Evolutionary conservation across 2,797 vertebrate genomes (phyloP).

Genomic region (Rhyacichthys aspro): DNA sequence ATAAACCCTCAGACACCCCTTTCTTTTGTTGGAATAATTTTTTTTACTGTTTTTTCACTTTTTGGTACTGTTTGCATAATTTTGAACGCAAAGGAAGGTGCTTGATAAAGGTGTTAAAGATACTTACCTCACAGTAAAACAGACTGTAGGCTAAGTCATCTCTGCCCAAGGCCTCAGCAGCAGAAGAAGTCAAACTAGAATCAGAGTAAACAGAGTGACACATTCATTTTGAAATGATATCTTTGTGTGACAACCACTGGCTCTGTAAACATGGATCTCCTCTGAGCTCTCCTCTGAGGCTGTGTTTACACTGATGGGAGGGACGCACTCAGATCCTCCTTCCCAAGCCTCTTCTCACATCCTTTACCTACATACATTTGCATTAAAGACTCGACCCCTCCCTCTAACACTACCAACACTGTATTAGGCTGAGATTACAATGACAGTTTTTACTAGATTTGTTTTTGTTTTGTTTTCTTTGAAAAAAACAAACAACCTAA

Average conservation of each 20-base stretch:
- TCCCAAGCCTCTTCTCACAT: constrained; percentile 4
- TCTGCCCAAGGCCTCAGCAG: constrained; percentile 17
- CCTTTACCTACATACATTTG: not conserved
- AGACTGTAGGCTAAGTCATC: no score
- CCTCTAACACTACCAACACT: no score
- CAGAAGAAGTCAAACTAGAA: constrained; percentile 67
- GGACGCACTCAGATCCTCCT: constrained; percentile 52
- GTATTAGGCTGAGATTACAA: no score
- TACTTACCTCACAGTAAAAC: not conserved
- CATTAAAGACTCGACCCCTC: no score
- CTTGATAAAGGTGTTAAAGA: not conserved
- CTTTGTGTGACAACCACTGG: constrained; percentile 31
- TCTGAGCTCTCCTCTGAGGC: constrained; percentile 45
- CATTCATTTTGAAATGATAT: constrained; percentile 1
- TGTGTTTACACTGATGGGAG: constrained; percentile 61
- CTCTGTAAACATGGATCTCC: constrained; percentile 50
- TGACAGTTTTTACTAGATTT: no score
- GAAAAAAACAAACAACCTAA: no score
- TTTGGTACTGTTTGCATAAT: no score
- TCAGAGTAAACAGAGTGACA: constrained; percentile 57
- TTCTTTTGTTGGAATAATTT: no score
- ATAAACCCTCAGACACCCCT: no score
- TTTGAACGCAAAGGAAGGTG: no score
- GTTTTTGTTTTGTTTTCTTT: no score
- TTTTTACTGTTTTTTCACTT: no score